These are phyloP conservation scores for Goniozus legneri DNA, from an alignment of 1,140 invertebrate species.

Conservation along the genomic window DNA sequence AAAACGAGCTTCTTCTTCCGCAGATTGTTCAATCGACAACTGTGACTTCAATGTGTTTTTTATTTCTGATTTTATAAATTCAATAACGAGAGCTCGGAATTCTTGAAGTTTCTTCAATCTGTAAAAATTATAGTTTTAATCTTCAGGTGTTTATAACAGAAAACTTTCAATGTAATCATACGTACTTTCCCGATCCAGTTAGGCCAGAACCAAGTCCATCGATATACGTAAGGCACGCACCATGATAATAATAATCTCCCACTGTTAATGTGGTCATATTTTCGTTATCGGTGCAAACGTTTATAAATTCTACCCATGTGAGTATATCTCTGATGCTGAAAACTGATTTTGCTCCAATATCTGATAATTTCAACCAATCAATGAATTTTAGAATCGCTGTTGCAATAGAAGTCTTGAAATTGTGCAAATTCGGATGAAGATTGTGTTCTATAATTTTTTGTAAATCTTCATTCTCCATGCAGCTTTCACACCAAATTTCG, in stretches of 20 bases:
- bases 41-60: conserved; percentile 18
- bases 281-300: conserved; percentile 56
- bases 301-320: conserved; percentile 91
- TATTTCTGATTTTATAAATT: conserved; percentile 56
- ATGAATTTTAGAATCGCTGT: conserved; percentile 75
- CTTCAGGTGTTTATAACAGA: background rate
- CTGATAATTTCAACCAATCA: conserved; percentile 70
- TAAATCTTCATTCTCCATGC: conserved; percentile 68
- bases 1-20: conserved; percentile 2
- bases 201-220: conserved; percentile 80
- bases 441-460: conserved; percentile 76
- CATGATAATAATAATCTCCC: conserved; percentile 76
- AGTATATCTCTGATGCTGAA: conserved; percentile 91
- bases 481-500: conserved; percentile 95
- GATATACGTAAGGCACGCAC: conserved; percentile 85
- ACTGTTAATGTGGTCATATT: conserved; percentile 46
- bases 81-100: conserved; percentile 53
- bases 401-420: conserved; percentile 61
- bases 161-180: conserved; percentile 7
- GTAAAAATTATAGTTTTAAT: conserved; percentile 17
- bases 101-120: conserved; percentile 48
- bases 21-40: conserved; percentile 11
- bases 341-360: conserved; percentile 74
- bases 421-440: conserved; percentile 54
- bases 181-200: conserved; percentile 61